phyloP scores from a whole-genome alignment of 2,113 vertebrate species.

The Aspiorhynchus laticeps region DNA sequence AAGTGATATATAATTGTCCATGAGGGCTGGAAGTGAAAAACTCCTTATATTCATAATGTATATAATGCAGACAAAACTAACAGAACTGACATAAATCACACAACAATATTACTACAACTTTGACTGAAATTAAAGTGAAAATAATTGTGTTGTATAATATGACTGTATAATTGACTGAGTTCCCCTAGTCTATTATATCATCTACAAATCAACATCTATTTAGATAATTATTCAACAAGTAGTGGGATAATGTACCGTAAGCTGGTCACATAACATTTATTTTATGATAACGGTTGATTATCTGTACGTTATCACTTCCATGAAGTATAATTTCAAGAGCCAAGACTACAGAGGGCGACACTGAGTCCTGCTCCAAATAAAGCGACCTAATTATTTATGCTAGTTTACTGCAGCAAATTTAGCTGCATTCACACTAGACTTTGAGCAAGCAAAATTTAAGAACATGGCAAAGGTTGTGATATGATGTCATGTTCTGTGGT shows the following conservation, averaged over 20 bases:
- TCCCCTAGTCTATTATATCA: too few relatives aligned
- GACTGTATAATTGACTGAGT: too few relatives aligned
- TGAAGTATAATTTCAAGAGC: conserved; percentile 61
- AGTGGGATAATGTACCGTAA: background rate
- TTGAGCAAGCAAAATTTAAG: background rate
- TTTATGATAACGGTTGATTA: background rate
- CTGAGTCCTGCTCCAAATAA: background rate
- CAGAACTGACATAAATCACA: too few relatives aligned
- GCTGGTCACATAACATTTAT: background rate
- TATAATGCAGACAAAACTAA: too few relatives aligned
- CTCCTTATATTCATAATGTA: too few relatives aligned
- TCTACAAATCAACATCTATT: background rate
- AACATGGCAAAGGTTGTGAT: background rate
- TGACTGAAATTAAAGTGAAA: too few relatives aligned
- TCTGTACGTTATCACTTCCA: background rate
- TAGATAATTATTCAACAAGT: background rate
- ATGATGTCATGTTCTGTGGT: background rate
- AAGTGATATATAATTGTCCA: too few relatives aligned
- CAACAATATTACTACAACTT: too few relatives aligned
- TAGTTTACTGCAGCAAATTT: background rate
- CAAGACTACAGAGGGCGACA: background rate
- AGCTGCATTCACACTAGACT: background rate
- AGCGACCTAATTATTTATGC: background rate
- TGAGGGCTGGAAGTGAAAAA: too few relatives aligned
- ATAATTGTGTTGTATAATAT: too few relatives aligned